Conservation (phyloP, 2,797 vertebrate species). For the Pagetopsis macropterus region DNA sequence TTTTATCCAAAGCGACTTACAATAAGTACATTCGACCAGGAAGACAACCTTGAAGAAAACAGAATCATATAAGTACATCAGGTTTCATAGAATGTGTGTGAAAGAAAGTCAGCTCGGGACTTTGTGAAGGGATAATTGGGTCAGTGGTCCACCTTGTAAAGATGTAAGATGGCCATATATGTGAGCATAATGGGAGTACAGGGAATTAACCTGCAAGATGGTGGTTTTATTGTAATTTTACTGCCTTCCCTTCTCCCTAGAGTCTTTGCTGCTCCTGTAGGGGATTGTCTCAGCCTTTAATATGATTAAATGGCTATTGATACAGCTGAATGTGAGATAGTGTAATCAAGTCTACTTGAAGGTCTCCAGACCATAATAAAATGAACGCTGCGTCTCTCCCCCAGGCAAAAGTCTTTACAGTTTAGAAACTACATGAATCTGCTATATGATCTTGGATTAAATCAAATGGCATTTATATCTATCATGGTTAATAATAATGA, state of each 20-base stretch:
- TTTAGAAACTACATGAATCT: not conserved
- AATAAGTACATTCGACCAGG: too few species aligned
- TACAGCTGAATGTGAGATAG: conserved; percentile 8
- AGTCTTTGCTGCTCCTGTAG: conserved; percentile 8
- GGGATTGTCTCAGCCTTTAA: conserved; percentile 12
- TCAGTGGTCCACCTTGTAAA: conserved; percentile 7
- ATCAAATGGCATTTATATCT: not conserved
- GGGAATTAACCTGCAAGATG: not conserved
- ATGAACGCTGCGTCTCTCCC: conserved; percentile 2
- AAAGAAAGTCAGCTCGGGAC: not conserved
- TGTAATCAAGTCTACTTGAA: conserved; percentile 23
- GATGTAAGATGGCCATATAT: not conserved
- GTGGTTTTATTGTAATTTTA: conserved; percentile 14
- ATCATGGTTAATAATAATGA: not conserved
- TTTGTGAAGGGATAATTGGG: not conserved
- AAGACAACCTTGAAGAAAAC: too few species aligned
- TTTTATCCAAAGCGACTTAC: too few species aligned
- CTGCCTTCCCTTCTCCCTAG: not conserved
- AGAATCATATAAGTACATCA: too few species aligned
- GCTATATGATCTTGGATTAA: not conserved
- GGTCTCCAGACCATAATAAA: conserved; percentile 20
- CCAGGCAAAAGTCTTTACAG: conserved; percentile 1
- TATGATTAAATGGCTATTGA: conserved; percentile 38
- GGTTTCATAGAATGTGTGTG: not conserved
- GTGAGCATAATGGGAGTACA: not conserved